Evolutionary conservation across 2,888 invertebrate genomes (phyloP), one percentile per base, ranked within the genome.

Genomic region (Agrotis clavis): DNA sequence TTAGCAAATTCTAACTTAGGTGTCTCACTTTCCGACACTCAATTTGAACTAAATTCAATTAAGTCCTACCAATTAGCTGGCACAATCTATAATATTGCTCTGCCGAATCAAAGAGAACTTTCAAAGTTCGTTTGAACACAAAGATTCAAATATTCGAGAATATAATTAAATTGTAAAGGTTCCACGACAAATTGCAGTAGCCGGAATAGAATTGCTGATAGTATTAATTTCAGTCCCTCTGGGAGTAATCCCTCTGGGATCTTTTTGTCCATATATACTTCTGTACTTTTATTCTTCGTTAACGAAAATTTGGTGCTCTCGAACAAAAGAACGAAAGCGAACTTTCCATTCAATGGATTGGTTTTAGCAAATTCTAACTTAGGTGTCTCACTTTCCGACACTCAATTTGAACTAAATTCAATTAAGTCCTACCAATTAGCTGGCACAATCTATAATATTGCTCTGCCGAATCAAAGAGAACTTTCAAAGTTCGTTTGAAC

Each of bases 111-210:
- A 85, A 84, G 76, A 81, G 82, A 89, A 89, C 86, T 88, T 88
- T 84, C 63, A 67, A 88, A 90, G 88, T 89, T 89, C 84, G 56
- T 81, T 57, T 70, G 79, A n/a, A 87, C 82, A 77, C 81, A 82
- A 87, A 84, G 82, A 88, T 88, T 92, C 86, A 87, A 92, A 92
- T 90, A 87, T 89, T 88, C 83, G 74, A 79, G 84, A 83, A 83
- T 88, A 86, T 92, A 92, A 93, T 94, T 90, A 90, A 94, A 93
- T 92, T 91, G 90, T 88, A 87, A 91, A 90, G 90, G 89, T 87
- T 90, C 70, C 88, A 86, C 89, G 90, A 92, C 90, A 91, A 93
- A 93, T 93, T 90, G 90, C 86, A 88, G 86, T 84, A 86, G 84
- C 84, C 83, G 85, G 81, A 79, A 79, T 84, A 74, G 80, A 89